Evolutionary conservation across 2,797 vertebrate species (phyloP), one percentile per base, ranked within the genome.

Genomic region (Argya squamiceps): DNA sequence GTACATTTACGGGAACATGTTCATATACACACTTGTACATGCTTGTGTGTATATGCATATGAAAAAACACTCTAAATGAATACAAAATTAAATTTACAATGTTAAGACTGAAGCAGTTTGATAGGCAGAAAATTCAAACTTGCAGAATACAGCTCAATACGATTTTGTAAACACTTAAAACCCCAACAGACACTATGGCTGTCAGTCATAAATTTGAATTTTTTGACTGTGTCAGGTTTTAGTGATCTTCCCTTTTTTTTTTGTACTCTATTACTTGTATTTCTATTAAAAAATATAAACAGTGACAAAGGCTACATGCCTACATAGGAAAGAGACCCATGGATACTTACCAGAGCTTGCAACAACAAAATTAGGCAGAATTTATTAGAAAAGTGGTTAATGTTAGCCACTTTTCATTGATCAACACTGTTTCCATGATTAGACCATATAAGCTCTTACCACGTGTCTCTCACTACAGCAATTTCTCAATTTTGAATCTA

Each of bases 1-100:
- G 53, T 16, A 92, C 64, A 55, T 37, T 84, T 89, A 96, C 29
- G 10, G 41, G 26, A 70, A 91, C 75, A 78, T 80, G 92, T 77
- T 86, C 75, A 95, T 96, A 97, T 93, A 95, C 93, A 95, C 96
- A 96, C 94, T 59, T 65, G 55, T 2, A 78, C 96, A 95, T 97
- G 96, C 94, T 86, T 16, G 89, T 95, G 96, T 96, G 95, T 97
- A 96, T 97, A 97, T 18, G 30, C 55, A 79, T 60, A 92, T 56
- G 84, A 74, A 77, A 78, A 88, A 87, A 64, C 50, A 58, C 34
- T 76, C 73, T 88, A 82, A 46, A 88, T 79, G 64, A 86, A 89
- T 17, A 95, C n/a, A 86, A 95, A 89, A 94, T 70, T 32, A 77
- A 92, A 85, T 6, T 32, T 43, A 82, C 43, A 74, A 88, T 43